Evolutionary conservation across 2,113 vertebrate genomes (phyloP).

Genomic region (Phaethon lepturus): DNA sequence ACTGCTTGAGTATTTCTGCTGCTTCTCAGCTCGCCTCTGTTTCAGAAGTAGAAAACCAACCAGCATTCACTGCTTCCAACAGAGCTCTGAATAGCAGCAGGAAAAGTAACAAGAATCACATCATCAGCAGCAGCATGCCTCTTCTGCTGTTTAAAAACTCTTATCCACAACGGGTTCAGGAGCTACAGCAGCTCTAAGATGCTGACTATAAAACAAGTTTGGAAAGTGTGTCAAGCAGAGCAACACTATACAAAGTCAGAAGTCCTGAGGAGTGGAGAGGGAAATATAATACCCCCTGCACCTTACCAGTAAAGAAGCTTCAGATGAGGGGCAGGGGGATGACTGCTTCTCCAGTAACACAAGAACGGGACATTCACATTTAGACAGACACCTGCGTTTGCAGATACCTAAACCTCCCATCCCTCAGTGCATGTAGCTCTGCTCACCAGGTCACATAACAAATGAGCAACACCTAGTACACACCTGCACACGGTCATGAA

Average conservation of each 20-base stretch:
- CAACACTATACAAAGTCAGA: not conserved
- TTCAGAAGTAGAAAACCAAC: not conserved
- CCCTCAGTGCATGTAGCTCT: not conserved
- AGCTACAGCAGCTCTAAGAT: not conserved
- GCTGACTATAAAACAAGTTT: not conserved
- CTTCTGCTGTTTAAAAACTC: not conserved
- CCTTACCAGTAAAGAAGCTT: not conserved
- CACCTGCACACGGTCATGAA: not conserved
- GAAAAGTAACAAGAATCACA: not conserved
- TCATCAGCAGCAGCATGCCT: not conserved
- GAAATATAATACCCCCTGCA: not conserved
- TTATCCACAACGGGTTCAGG: not conserved
- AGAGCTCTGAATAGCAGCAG: not conserved
- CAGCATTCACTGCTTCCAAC: not conserved
- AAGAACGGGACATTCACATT: not conserved
- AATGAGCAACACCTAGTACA: not conserved
- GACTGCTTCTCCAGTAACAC: not conserved
- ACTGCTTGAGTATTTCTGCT: not conserved
- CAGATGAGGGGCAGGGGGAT: not conserved
- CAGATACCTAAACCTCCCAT: not conserved
- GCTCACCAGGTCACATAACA: accelerated
- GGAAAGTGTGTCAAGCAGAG: not conserved
- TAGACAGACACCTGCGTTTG: not conserved
- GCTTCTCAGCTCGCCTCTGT: not conserved
- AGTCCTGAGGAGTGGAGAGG: not conserved